Evolutionary conservation across 1,140 invertebrate species (phyloP).

Genomic region (Delia radicum): DNA sequence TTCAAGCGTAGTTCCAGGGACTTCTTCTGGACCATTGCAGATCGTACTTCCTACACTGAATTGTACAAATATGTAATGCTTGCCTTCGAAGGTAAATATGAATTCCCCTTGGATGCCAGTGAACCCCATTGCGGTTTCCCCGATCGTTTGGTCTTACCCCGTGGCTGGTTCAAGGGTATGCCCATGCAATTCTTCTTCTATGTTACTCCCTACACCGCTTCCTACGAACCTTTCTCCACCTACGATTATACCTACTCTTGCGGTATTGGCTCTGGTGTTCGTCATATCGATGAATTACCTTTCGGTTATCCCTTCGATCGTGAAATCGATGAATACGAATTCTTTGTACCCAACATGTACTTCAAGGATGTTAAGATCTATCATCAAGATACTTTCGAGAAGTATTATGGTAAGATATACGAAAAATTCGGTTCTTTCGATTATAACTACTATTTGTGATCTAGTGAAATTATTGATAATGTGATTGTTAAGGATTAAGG

Average conservation of each 20-base stretch:
- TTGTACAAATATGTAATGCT: constrained; percentile 55
- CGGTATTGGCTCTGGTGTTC: constrained; percentile 46
- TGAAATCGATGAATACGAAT: constrained; percentile 52
- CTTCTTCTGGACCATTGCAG: constrained; percentile 53
- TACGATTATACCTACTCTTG: constrained; percentile 43
- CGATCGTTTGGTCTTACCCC: constrained; percentile 60
- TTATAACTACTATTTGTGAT: constrained; percentile 21
- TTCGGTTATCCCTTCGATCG: constrained; percentile 58
- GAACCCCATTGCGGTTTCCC: constrained; percentile 53
- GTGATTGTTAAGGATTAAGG: neutral
- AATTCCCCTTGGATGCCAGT: constrained; percentile 50
- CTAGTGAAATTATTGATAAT: no score
- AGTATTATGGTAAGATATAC: constrained; percentile 29
- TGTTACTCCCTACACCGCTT: constrained; percentile 54
- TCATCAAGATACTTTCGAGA: constrained; percentile 55
- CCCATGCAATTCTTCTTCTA: constrained; percentile 60
- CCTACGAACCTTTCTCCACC: constrained; percentile 42
- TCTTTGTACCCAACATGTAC: constrained; percentile 55
- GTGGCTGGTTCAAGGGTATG: constrained; percentile 60
- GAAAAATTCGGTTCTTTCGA: constrained; percentile 25
- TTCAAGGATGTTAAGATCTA: constrained; percentile 61
- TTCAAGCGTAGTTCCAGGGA: constrained; percentile 57
- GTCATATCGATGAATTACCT: constrained; percentile 42
- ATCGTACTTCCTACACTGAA: constrained; percentile 55
- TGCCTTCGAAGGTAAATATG: constrained; percentile 53